Evolutionary conservation across 2,888 invertebrate species (phyloP).

Genomic region (Imbricaverruca yamaguchii): DNA sequence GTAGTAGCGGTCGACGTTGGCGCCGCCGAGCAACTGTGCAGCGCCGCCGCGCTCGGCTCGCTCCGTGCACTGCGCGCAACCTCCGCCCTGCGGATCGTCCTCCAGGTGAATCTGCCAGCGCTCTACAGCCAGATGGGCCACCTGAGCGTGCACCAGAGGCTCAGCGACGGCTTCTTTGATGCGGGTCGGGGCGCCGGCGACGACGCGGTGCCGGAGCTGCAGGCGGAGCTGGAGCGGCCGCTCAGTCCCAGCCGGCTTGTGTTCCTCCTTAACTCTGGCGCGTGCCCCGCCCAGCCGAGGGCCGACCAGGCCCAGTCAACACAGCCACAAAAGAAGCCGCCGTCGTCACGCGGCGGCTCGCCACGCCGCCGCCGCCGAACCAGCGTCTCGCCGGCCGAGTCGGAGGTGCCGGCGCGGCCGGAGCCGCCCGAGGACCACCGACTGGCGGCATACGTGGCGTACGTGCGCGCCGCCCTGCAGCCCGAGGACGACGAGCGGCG

Average conservation of each 20-base stretch:
- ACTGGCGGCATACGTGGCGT: background rate
- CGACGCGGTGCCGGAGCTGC: background rate
- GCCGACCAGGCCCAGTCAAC: background rate
- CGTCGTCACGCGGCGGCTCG: background rate
- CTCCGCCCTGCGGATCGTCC: background rate
- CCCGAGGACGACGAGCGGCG: background rate
- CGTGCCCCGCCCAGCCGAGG: background rate
- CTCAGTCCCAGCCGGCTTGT: background rate
- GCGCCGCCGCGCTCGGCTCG: background rate
- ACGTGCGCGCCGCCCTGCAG: background rate
- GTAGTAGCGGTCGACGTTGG: background rate
- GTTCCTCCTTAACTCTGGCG: slow-evolving; percentile 3
- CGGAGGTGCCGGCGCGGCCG: background rate
- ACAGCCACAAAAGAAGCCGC: background rate
- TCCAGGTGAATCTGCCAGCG: slow-evolving; percentile 4
- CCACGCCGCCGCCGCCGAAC: background rate
- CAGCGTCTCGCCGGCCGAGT: background rate
- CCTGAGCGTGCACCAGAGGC: background rate
- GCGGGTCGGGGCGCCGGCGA: background rate
- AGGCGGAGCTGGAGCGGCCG: background rate
- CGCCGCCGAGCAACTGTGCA: background rate
- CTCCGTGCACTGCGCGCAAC: background rate
- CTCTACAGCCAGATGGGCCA: slow-evolving; percentile 13
- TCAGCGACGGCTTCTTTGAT: slow-evolving; percentile 7
- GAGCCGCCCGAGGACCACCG: background rate